Evolutionary conservation across 2,888 invertebrate genomes (phyloP), one percentile per base, ranked within the genome.

Genomic region (Ophion obscuratus): DNA sequence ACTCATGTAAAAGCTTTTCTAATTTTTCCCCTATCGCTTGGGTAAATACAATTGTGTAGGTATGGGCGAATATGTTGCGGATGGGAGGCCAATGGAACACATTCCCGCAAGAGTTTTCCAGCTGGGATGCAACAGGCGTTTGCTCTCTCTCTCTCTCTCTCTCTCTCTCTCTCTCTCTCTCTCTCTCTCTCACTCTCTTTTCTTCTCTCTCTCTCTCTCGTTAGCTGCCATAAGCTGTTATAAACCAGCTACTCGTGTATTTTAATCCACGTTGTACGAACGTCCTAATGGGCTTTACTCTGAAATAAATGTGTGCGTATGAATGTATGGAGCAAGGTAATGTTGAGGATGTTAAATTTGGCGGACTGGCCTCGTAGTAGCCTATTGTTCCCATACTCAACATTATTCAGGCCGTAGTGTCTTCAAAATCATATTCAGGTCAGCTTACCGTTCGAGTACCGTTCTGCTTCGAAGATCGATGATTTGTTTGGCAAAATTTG

Each of bases 111-210:
- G 57, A 68, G 85, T 68, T 81, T 68, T 77, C 77, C 68, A 80
- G 77, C 73, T 77, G 78, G 27, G 74, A 81, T 81, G 86, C 86
- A 86, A 86, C 86, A 86, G 86, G 86, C 86, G 86, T 86, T 86
- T 57, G 53, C 76, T 36, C 47, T 67, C 53, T 70, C 64, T 31
- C 53, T 11, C 76, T 68, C 59, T 59, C 40, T 68, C 44, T 68
- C n/a, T 14, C 68, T 31, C 31, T 84, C 47, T 40, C 76, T 53
- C 66, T 64, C 47, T 70, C 57, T 6, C 40, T n/a, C 57, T 24
- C 20, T 36, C 36, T 27, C 36, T 66, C 36, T 31, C 66, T 20
- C 71, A 6, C 36, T 36, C 36, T 36, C 36, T 36, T 5, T n/a
- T n/a, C n/a, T n/a, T n/a, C n/a, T 36, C 36, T 36, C 5, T 36